These are phyloP conservation scores for Pelvicachromis taeniatus DNA, from an alignment of 2,113 vertebrate species.

Conservation along the genomic window DNA sequence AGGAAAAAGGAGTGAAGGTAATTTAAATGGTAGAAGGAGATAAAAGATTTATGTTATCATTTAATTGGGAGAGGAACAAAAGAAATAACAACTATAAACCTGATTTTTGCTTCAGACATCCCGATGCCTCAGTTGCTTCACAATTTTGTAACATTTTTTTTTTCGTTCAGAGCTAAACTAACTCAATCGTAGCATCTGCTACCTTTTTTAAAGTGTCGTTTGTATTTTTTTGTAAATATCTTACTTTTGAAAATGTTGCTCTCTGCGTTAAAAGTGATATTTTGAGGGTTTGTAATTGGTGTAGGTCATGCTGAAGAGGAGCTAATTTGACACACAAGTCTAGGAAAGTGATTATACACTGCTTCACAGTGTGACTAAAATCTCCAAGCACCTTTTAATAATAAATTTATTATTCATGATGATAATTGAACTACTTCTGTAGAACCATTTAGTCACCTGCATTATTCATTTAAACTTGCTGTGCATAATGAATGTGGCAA, in stretches of 20 bases:
- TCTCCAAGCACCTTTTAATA: conserved; percentile 60
- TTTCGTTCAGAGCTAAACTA: background rate
- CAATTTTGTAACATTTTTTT: background rate
- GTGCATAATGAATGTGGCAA: conserved; percentile 58
- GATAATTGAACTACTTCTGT: conserved; percentile 63
- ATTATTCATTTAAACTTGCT: conserved; percentile 60
- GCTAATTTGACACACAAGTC: background rate
- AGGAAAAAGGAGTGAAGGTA: background rate
- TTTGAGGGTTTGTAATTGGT: background rate
- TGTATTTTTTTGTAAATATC: background rate
- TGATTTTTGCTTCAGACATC: background rate
- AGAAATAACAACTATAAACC: background rate
- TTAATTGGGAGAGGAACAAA: background rate
- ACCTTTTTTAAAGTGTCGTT: background rate
- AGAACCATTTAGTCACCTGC: conserved; percentile 55
- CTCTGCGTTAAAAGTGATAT: background rate
- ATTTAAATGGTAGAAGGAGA: background rate
- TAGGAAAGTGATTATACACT: conserved; percentile 18
- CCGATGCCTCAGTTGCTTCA: background rate
- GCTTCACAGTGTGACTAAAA: conserved; percentile 34
- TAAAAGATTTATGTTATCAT: conserved; percentile 5
- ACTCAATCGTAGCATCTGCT: background rate
- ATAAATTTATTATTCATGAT: conserved; percentile 58
- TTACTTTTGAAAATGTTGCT: background rate
- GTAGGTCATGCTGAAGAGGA: background rate